Evolutionary conservation across 2,888 invertebrate genomes (phyloP).

Genomic region (Parascotia fuliginaria): DNA sequence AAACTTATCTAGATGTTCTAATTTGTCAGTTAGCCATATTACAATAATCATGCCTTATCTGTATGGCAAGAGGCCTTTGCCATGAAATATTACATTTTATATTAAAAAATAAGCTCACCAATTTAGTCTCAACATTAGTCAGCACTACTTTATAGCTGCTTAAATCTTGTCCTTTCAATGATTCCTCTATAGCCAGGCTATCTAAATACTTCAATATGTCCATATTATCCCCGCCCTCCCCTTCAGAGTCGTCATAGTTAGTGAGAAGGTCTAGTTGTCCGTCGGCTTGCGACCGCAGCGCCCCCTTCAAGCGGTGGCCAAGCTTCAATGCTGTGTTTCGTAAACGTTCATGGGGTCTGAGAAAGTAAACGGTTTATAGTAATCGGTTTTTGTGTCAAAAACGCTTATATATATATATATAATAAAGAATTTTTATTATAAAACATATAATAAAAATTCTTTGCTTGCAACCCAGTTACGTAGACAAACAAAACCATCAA

Average conservation of each 20-base stretch:
- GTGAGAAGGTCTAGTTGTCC: slow-evolving; percentile 72
- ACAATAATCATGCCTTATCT: no score
- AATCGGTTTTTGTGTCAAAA: no score
- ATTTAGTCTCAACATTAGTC: slow-evolving; percentile 70
- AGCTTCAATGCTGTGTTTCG: slow-evolving; percentile 71
- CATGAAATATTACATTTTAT: neutral
- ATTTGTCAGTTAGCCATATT: no score
- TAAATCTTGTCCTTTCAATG: slow-evolving; percentile 66
- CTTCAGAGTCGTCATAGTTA: slow-evolving; percentile 53
- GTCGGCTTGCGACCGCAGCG: slow-evolving; percentile 84
- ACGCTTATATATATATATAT: no score
- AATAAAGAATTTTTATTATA: no score
- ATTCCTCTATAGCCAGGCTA: slow-evolving; percentile 72
- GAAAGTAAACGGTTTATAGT: no score
- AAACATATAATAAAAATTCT: no score
- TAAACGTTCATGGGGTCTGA: slow-evolving; percentile 68
- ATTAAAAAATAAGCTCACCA: slow-evolving; percentile 57
- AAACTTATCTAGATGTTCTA: no score
- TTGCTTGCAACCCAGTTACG: no score
- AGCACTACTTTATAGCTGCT: slow-evolving; percentile 76
- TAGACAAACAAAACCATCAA: no score
- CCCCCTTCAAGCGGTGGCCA: slow-evolving; percentile 87
- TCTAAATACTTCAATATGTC: slow-evolving; percentile 74
- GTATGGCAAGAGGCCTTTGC: no score
- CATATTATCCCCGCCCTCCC: slow-evolving; percentile 65